Percentiles rank a stretch among this genome's conserved stretches.
Evolutionary conservation across 2,888 invertebrate genomes (phyloP).

Genomic region (Frankliniella fusca): DNA sequence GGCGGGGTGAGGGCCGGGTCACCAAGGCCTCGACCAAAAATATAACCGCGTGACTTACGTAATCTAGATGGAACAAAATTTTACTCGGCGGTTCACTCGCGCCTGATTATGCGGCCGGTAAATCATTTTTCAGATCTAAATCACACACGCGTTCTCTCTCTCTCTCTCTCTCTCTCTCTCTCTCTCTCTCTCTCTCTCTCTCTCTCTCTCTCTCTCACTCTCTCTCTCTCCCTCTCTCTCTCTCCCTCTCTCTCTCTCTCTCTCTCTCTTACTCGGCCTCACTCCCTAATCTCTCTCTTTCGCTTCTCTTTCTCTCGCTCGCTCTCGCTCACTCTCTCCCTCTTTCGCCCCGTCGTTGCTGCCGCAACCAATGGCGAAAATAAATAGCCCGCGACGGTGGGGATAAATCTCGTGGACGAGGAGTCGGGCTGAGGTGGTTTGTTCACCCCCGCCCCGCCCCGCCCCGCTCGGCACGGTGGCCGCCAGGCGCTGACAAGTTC

Average conservation of each 20-base stretch:
- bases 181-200: slow-evolving; percentile 9
- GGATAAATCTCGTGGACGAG: slow-evolving; percentile 16
- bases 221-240: neutral
- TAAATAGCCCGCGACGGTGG: slow-evolving; percentile 9
- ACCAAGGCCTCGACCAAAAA: too few relatives aligned
- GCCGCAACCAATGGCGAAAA: slow-evolving; percentile 13
- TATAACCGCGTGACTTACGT: too few relatives aligned
- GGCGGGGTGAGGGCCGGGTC: too few relatives aligned
- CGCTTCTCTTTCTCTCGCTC: neutral
- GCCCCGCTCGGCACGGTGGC: neutral
- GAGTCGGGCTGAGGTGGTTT: slow-evolving; percentile 1
- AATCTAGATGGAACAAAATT: too few relatives aligned
- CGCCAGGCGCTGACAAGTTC: neutral
- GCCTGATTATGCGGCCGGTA: too few relatives aligned
- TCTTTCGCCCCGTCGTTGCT: neutral
- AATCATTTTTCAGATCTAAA: too few relatives aligned
- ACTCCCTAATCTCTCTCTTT: neutral
- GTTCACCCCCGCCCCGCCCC: neutral
- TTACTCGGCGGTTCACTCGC: too few relatives aligned
- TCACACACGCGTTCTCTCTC: neutral
- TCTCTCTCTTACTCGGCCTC: neutral
- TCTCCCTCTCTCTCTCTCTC: neutral
- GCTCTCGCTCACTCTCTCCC: neutral
- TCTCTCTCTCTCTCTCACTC: neutral
- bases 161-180: neutral